phyloP scores from a whole-genome alignment of 2,888 invertebrate species.

The Watsonalla binaria region DNA sequence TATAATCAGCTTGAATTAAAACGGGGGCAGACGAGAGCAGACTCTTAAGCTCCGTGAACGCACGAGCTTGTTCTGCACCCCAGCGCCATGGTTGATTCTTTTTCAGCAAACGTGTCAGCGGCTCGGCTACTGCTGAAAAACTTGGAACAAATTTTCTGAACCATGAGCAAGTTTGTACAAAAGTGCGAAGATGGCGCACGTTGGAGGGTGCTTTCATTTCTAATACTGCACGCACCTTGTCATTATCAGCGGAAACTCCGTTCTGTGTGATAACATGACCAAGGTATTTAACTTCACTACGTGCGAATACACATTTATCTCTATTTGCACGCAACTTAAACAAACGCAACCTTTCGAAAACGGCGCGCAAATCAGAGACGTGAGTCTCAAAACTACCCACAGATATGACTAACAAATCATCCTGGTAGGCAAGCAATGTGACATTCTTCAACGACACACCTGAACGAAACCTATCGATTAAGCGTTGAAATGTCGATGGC shows the following conservation, averaged over 20 bases:
- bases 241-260: too few relatives aligned
- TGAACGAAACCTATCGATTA: constrained; percentile 4
- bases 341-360: constrained; percentile 20
- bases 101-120: constrained; percentile 26
- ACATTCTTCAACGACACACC: constrained; percentile 15
- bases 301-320: constrained; percentile 24
- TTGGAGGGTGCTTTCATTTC: constrained; percentile 9
- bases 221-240: too few relatives aligned
- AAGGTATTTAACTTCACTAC: constrained; percentile 15
- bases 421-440: constrained; percentile 27
- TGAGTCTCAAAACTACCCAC: constrained; percentile 17
- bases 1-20: constrained; percentile 21
- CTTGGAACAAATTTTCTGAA: constrained; percentile 27
- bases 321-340: constrained; percentile 26
- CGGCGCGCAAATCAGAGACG: constrained; percentile 20
- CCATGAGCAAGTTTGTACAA: constrained; percentile 33
- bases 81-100: constrained; percentile 29
- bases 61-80: constrained; percentile 14
- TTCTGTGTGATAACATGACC: constrained; percentile 19
- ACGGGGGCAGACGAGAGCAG: constrained; percentile 19
- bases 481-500: constrained; percentile 32
- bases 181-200: constrained; percentile 16
- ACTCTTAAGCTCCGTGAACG: constrained; percentile 17
- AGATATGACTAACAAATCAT: constrained; percentile 32
- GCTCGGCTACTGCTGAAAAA: constrained; percentile 25